Conservation (phyloP, 2,888 invertebrate species). For the Magallana nippona region DNA sequence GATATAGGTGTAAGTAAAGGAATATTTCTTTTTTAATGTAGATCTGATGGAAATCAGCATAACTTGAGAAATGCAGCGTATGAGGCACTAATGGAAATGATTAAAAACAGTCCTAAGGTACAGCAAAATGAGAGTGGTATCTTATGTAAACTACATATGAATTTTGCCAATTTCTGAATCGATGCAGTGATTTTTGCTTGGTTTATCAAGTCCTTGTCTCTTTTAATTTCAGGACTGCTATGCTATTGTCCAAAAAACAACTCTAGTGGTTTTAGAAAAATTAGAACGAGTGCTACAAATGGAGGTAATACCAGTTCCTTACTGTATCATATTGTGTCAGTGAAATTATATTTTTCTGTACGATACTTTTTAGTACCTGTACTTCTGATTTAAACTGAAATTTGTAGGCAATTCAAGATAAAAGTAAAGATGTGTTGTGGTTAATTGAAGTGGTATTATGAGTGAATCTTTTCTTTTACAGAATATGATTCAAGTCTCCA, state of each 20-base stretch:
- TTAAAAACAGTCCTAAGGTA: slow-evolving; percentile 95
- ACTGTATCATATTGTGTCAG: not conserved
- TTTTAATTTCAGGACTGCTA: slow-evolving; percentile 88
- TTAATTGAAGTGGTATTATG: not conserved
- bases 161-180: not conserved
- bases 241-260: slow-evolving; percentile 95
- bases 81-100: slow-evolving; percentile 99
- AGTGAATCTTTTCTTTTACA: slow-evolving; percentile 56
- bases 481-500: slow-evolving; percentile 85
- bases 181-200: not conserved
- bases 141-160: not conserved
- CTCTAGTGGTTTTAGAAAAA: slow-evolving; percentile 96
- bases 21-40: slow-evolving; percentile 58
- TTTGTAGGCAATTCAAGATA: too few species aligned
- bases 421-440: not conserved
- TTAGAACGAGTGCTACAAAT: slow-evolving; percentile 96
- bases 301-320: slow-evolving; percentile 83
- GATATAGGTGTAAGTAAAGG: too few species aligned
- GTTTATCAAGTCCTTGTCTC: not conserved
- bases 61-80: slow-evolving; percentile 98
- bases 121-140: not conserved
- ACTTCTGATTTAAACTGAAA: too few species aligned
- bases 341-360: not conserved
- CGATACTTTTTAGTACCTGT: not conserved
- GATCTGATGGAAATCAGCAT: slow-evolving; percentile 91